Evolutionary conservation across 2,797 vertebrate species (phyloP).

Genomic region (Notamacropus eugenii): DNA sequence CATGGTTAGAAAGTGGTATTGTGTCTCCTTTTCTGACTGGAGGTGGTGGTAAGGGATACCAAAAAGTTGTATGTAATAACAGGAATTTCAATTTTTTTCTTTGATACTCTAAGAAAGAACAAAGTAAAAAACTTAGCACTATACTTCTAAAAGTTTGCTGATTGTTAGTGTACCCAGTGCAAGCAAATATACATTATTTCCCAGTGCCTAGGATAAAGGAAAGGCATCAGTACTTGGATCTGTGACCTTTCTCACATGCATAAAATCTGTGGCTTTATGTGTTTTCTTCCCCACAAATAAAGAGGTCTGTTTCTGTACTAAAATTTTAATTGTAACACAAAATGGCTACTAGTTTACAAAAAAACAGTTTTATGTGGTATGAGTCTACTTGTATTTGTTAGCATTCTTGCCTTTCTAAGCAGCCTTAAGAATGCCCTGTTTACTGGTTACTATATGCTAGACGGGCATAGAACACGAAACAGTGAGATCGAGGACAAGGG

Average conservation of each 20-base stretch:
- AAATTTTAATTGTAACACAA: constrained; percentile 43
- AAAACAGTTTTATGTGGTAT: not conserved
- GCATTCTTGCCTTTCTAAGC: no score
- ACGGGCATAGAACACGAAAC: constrained; percentile 34
- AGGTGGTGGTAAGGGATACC: constrained; percentile 17
- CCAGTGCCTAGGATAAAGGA: not conserved
- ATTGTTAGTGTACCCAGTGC: constrained; percentile 35
- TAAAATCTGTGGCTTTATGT: not conserved
- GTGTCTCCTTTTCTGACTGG: not conserved
- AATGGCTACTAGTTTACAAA: not conserved
- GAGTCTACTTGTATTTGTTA: not conserved
- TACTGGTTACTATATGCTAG: not conserved
- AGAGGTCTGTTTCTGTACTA: not conserved
- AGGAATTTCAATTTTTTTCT: not conserved
- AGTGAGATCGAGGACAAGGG: not conserved
- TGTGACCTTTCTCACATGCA: not conserved
- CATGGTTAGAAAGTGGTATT: constrained; percentile 23
- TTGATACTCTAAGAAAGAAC: not conserved
- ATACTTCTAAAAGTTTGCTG: constrained; percentile 6
- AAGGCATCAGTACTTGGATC: constrained; percentile 15
- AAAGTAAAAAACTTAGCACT: constrained; percentile 10
- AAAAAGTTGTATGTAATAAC: not conserved
- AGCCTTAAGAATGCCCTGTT: no score
- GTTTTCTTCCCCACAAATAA: not conserved
- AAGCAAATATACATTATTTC: not conserved